These are phyloP conservation scores for Unio pictorum DNA, from an alignment of 2,888 invertebrate genomes.

Conservation along the genomic window DNA sequence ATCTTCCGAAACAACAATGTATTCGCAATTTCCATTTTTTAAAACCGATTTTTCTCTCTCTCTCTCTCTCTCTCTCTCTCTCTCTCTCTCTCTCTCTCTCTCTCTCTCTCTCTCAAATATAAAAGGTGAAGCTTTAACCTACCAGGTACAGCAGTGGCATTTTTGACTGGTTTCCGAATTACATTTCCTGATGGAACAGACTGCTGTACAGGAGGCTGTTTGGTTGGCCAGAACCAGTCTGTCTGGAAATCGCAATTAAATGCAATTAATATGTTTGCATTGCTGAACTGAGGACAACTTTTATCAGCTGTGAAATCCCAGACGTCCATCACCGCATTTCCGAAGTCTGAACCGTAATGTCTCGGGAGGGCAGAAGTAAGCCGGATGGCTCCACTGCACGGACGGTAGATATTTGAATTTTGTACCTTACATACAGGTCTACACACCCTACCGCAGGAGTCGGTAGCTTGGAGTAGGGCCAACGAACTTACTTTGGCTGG, in stretches of 20 bases:
- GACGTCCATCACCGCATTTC: constrained; percentile 47
- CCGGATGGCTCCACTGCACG: constrained; percentile 54
- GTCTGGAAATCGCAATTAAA: constrained; percentile 60
- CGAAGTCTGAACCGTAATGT: constrained; percentile 50
- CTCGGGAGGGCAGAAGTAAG: constrained; percentile 37
- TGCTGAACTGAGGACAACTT: constrained; percentile 46
- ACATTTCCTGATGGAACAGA: constrained; percentile 3
- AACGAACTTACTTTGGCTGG: constrained; percentile 29
- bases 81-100: too few species aligned
- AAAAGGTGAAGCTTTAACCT: too few species aligned
- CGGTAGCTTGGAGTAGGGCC: constrained; percentile 51
- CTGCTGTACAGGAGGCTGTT: constrained; percentile 8
- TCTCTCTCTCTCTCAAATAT: too few species aligned
- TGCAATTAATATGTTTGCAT: constrained; percentile 48
- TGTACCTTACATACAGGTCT: constrained; percentile 55
- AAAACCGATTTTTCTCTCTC: too few species aligned
- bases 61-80: too few species aligned
- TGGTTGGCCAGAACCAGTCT: constrained; percentile 42
- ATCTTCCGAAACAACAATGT: too few species aligned
- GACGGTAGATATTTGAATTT: constrained; percentile 34
- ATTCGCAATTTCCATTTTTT: too few species aligned
- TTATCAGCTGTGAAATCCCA: constrained; percentile 48
- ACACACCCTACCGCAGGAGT: constrained; percentile 59
- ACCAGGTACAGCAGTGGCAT: too few species aligned
- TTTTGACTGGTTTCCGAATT: constrained; percentile 4